phyloP scores from a whole-genome alignment of 2,888 invertebrate genomes.

The Nymphalis urticae region DNA sequence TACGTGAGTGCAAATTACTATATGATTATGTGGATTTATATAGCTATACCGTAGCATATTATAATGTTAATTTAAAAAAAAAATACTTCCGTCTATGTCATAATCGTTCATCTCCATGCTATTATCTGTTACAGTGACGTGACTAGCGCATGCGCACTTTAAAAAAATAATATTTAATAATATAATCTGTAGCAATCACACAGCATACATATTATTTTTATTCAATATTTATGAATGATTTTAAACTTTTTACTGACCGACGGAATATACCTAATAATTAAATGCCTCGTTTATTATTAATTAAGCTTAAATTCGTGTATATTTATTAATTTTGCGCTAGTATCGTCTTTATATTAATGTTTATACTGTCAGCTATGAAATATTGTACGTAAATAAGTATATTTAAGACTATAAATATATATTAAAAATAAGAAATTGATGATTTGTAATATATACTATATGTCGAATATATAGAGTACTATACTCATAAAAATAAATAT shows the following conservation, averaged over 20 bases:
- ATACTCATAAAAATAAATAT: too few relatives aligned
- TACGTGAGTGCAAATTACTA: too few relatives aligned
- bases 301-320: background rate
- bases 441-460: too few relatives aligned
- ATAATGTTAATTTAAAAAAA: too few relatives aligned
- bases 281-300: background rate
- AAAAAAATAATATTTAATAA: too few relatives aligned
- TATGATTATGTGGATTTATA: too few relatives aligned
- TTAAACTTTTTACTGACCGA: too few relatives aligned
- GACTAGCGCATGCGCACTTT: constrained; percentile 15
- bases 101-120: background rate
- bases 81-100: background rate
- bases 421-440: background rate
- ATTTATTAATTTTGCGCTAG: background rate
- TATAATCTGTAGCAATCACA: background rate
- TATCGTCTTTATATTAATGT: constrained; percentile 1
- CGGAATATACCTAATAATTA: background rate
- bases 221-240: background rate
- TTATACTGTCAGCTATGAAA: constrained; percentile 2
- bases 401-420: background rate
- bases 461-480: too few relatives aligned
- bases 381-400: background rate
- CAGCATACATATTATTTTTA: background rate
- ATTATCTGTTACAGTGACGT: constrained; percentile 15
- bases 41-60: too few relatives aligned